Evolutionary conservation across 1,140 invertebrate species (phyloP).

Genomic region (Nebria ingens): DNA sequence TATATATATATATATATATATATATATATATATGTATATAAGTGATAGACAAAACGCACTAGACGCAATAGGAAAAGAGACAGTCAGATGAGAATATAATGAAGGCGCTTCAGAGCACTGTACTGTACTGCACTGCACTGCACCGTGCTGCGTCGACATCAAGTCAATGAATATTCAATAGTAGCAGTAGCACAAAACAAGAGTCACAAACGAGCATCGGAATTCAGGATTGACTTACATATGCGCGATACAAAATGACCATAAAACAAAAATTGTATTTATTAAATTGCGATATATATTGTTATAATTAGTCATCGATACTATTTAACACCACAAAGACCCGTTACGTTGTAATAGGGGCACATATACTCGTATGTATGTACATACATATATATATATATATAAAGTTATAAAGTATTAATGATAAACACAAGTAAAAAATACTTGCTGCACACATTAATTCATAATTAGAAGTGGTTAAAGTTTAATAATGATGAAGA

Average conservation of each 20-base stretch:
- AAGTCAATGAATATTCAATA: slow-evolving; percentile 9
- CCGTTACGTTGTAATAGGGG: no score
- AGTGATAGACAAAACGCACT: neutral
- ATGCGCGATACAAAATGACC: no score
- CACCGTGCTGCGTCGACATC: no score
- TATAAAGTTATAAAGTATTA: neutral
- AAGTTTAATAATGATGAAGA: neutral
- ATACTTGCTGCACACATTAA: no score
- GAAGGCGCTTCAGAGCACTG: neutral
- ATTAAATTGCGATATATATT: no score
- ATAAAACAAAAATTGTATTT: no score
- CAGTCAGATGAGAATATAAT: neutral
- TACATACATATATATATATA: neutral
- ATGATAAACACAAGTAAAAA: no score
- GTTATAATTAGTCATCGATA: no score
- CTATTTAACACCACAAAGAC: no score
- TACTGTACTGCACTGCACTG: no score
- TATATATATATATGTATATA: neutral
- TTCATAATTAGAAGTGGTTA: slow-evolving; percentile 4
- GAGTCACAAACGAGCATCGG: slow-evolving; percentile 7
- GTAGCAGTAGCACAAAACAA: slow-evolving; percentile 1
- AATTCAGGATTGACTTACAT: neutral
- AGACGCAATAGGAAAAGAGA: neutral
- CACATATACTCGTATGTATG: no score
- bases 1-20: neutral